Base-by-base conservation (phyloP, 2,113 vertebrate species). In the Mormoops blainvillei region DNA sequence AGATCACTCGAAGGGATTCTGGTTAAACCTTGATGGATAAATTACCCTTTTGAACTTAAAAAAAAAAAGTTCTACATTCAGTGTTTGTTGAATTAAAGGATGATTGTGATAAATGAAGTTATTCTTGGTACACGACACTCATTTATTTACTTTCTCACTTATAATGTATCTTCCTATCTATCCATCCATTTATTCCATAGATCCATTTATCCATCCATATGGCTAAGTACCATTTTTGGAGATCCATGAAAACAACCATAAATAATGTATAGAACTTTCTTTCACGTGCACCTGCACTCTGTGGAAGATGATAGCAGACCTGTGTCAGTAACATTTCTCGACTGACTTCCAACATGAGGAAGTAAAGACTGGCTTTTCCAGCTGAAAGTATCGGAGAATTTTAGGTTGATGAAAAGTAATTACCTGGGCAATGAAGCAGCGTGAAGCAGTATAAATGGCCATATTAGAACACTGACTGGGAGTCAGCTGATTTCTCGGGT, bases 321-420 rank as follows among this genome's bases (percentile, higher is more conserved):
- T 77, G 92, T 94, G 96, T 95, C 95, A 94, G 33, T 92, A 85
- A 83, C 33, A 56, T 85, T 96, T 94, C 92, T 22, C 65, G 50
- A 19, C 70, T 61, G 63, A 92, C 87, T 97, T 94, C 84, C 76
- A 89, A 86, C 50, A 4, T 15, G 31, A 78, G 77, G 76, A 91
- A 78, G 10, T 83, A 93, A 58, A 43, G 45, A 96, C 95, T 52
- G 7, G 80, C 16, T 95, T 89, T 78, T 93, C 74, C 7, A 97
- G 73, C 65, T 97, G 82, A 70, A 97, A 84, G 89, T 82, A 80
- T 58, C 84, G 88, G 43, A 36, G 58, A 93, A 91, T 95, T 96
- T 91, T 93, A 96, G 70, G 97, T 87, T 88, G 87, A 93, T 84
- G 97, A 83, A 80, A 97, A 97, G 96, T 96, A 94, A 98, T 97